phyloP scores from a whole-genome alignment of 2,888 invertebrate species.

The Acronicta psi region DNA sequence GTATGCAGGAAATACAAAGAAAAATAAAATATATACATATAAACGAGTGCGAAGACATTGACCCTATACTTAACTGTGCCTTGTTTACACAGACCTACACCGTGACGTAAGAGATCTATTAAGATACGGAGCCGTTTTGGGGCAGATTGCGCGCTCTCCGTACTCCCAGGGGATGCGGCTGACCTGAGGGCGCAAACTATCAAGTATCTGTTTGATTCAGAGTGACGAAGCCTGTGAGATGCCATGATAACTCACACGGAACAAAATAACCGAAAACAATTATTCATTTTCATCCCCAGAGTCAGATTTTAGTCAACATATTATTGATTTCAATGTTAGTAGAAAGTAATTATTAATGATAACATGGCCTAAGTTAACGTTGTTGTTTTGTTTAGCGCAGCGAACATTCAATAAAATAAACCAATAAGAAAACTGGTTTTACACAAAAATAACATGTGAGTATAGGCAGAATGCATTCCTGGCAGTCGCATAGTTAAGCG shows the following conservation, averaged over 20 bases:
- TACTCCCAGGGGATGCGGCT: constrained; percentile 22
- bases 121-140: constrained; percentile 45
- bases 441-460: constrained; percentile 18
- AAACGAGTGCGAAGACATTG: background rate
- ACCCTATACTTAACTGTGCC: background rate
- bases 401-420: constrained; percentile 19
- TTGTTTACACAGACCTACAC: background rate
- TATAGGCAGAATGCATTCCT: constrained; percentile 46
- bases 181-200: no score
- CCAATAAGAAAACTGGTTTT: background rate
- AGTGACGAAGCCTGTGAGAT: background rate
- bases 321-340: no score
- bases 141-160: constrained; percentile 30
- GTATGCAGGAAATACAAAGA: no score
- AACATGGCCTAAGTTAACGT: no score
- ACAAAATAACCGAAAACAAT: no score
- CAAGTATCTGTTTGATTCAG: background rate
- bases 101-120: constrained; percentile 41
- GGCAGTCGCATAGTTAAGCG: constrained; percentile 48
- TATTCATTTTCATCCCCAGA: no score
- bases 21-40: background rate
- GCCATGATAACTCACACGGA: background rate
- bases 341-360: no score
- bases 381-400: no score
- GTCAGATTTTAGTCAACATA: no score